Evolutionary conservation across 1,140 invertebrate genomes (phyloP), one percentile per base, ranked within the genome.

Genomic region (Anastrepha ludens): DNA sequence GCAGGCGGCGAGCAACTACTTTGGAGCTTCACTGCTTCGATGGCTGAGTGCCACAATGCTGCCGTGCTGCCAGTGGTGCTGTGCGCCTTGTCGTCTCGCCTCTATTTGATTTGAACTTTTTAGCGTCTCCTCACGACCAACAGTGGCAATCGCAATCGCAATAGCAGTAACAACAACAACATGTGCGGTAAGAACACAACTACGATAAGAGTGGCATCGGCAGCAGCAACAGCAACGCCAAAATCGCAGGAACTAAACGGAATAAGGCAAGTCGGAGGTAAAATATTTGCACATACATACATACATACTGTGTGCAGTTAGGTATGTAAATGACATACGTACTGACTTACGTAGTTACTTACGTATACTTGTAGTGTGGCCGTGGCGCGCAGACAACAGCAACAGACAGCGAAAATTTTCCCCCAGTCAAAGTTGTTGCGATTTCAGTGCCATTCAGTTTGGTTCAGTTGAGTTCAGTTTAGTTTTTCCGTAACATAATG

Each of bases 401-500:
- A 87, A 87, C 87, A 88, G 62, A 86, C 87, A 88, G 60, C 85
- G 81, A 67, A 67, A 88, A 88, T 85, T 86, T 88, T 78, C 47
- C 58, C 58, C 50, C 59, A 60, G 58, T 86, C 59, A 47, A 60
- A 65, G 86, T 87, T 87, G 39, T 87, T 70, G 86, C 50, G 85
- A 86, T 86, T 50, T 87, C 70, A 70, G 67, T 81, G 70, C 29
- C 62, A 67, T 87, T 87, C 60, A 65, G 86, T 87, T 86, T 86
- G 85, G 50, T 86, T 86, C 59, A 86, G 58, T 86, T 86, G 58
- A 67, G 86, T 87, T 87, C 39, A 87, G 88, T 88, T 88, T 87
- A 91, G 92, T 92, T 93, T 92, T 93, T 92, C 92, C 92, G 92
- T 91, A 92, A 92, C 92, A 91, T 92, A 92, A 92, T 93, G 91